Percentiles rank a stretch among this genome's conserved stretches.
These are phyloP conservation scores for Drosophila asahinai DNA, from an alignment of 1,140 invertebrate genomes.

Conservation along the genomic window DNA sequence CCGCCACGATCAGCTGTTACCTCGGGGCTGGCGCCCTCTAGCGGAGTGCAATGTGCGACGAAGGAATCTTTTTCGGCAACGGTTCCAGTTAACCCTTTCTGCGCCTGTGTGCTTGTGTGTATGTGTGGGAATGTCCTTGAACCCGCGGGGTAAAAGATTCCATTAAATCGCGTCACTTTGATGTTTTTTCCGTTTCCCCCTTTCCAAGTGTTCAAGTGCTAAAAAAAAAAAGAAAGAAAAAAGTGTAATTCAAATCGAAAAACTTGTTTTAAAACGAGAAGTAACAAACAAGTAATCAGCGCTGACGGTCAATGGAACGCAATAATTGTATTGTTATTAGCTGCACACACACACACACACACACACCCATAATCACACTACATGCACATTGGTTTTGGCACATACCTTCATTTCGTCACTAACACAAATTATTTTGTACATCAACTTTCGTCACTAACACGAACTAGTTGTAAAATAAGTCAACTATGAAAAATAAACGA, in stretches of 20 bases:
- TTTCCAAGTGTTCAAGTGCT: slow-evolving; percentile 31
- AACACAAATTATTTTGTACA: slow-evolving; percentile 33
- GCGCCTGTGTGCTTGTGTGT: background rate
- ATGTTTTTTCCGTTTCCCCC: slow-evolving; percentile 22
- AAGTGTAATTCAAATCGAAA: slow-evolving; percentile 40
- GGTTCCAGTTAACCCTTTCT: background rate
- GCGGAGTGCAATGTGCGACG: background rate
- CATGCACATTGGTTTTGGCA: slow-evolving; percentile 37
- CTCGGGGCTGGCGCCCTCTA: slow-evolving; percentile 1
- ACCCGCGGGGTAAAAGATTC: slow-evolving; percentile 13
- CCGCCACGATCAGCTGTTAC: slow-evolving; percentile 35
- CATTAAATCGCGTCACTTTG: slow-evolving; percentile 45
- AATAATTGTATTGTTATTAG: slow-evolving; percentile 43
- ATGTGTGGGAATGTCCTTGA: slow-evolving; percentile 33
- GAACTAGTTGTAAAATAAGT: slow-evolving; percentile 60
- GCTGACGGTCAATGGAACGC: slow-evolving; percentile 55
- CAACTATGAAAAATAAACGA: slow-evolving; percentile 8
- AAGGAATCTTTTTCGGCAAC: background rate
- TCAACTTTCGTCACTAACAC: slow-evolving; percentile 53
- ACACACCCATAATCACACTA: slow-evolving; percentile 2
- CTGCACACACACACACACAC: slow-evolving; percentile 33
- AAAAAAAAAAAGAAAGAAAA: slow-evolving; percentile 12
- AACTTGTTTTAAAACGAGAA: slow-evolving; percentile 26
- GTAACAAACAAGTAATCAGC: slow-evolving; percentile 25
- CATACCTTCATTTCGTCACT: slow-evolving; percentile 27